phyloP scores from a whole-genome alignment of 2,113 vertebrate genomes.

The Sylvia atricapilla region DNA sequence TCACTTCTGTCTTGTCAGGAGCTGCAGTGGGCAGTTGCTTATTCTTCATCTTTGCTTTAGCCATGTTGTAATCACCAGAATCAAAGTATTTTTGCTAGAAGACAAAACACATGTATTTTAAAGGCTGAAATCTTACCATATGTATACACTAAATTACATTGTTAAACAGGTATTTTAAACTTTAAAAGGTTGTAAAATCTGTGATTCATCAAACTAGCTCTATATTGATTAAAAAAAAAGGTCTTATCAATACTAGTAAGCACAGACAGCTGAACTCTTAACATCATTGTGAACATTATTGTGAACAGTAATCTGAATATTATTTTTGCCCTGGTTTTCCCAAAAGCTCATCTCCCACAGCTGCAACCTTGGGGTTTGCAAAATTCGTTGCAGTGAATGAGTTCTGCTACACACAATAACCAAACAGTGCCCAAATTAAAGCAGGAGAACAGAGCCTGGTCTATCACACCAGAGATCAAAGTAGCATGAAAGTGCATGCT shows the following conservation, averaged over 20 bases:
- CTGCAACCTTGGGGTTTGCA: not conserved
- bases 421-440: not conserved
- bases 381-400: not conserved
- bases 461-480: not conserved
- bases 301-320: not conserved
- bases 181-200: not conserved
- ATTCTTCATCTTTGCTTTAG: conserved; percentile 98
- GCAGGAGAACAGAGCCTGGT: not conserved
- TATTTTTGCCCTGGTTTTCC: not conserved
- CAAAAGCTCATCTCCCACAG: not conserved
- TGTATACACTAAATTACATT: not conserved
- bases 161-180: not conserved
- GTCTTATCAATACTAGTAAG: not conserved
- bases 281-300: not conserved
- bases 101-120: conserved; percentile 18
- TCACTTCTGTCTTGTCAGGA: conserved; percentile 96
- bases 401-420: not conserved
- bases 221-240: fast-evolving
- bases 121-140: not conserved
- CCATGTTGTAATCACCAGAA: conserved; percentile 99
- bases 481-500: not conserved
- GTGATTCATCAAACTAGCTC: not conserved
- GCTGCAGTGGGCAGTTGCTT: conserved; percentile 91
- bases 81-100: conserved; percentile 98
- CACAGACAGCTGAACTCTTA: not conserved